Percentiles rank a stretch among this genome's conserved stretches.
These are phyloP conservation scores for Lymantria dispar DNA, from an alignment of 2,888 invertebrate genomes.

Conservation along the genomic window DNA sequence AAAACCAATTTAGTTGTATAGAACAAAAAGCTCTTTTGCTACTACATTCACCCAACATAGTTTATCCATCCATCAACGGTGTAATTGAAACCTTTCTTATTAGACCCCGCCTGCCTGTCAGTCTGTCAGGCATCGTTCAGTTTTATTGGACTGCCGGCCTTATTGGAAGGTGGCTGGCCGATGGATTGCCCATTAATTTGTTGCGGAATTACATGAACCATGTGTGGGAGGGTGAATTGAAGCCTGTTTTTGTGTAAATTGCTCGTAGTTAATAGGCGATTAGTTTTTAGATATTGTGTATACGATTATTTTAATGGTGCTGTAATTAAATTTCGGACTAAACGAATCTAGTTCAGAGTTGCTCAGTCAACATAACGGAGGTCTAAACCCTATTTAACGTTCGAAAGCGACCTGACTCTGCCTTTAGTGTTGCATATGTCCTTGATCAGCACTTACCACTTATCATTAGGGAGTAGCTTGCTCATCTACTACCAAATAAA, in stretches of 20 bases:
- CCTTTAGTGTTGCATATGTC: too few species aligned
- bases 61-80: conserved; percentile 33
- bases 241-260: conserved; percentile 16
- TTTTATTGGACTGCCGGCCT: conserved; percentile 44
- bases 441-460: too few species aligned
- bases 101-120: conserved; percentile 28
- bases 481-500: too few species aligned
- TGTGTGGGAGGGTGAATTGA: conserved; percentile 22
- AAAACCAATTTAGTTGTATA: conserved; percentile 5
- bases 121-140: conserved; percentile 38
- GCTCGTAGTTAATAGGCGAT: not conserved
- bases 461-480: too few species aligned
- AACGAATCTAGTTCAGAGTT: too few species aligned
- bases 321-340: too few species aligned
- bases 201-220: conserved; percentile 41
- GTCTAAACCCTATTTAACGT: too few species aligned
- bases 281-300: not conserved
- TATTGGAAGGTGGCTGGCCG: conserved; percentile 39
- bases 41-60: conserved; percentile 5
- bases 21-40: conserved; percentile 1
- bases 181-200: conserved; percentile 48
- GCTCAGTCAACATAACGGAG: too few species aligned
- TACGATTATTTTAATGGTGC: not conserved
- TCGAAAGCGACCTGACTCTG: too few species aligned
- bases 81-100: conserved; percentile 41